Evolutionary conservation across 2,888 invertebrate genomes (phyloP).

Genomic region (Lamellibrachia satsuma): DNA sequence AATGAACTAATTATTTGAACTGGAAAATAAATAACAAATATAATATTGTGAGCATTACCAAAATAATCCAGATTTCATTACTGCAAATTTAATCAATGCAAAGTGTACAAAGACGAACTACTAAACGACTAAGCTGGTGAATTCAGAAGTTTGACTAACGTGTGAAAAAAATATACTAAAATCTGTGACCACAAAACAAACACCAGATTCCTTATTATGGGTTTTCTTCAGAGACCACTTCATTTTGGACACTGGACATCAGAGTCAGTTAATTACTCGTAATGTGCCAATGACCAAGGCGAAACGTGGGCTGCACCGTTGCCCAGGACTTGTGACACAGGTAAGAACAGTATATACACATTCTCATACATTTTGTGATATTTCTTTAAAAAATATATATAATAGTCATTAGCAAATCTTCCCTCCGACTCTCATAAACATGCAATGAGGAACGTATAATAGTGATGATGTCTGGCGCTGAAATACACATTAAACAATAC

Average conservation of each 20-base stretch:
- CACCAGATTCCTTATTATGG: not conserved
- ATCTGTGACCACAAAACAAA: not conserved
- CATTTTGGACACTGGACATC: not conserved
- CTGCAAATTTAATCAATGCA: not conserved
- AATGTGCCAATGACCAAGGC: not conserved
- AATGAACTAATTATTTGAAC: not conserved
- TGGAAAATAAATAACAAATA: not conserved
- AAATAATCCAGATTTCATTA: not conserved
- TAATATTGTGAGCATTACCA: not conserved
- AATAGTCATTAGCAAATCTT: not conserved
- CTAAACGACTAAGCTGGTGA: not conserved
- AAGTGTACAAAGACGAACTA: not conserved
- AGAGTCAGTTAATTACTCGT: not conserved
- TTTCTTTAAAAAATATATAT: not conserved
- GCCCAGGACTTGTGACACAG: not conserved
- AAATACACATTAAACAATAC: not conserved
- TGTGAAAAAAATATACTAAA: constrained; percentile 7
- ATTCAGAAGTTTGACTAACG: not conserved
- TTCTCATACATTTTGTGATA: not conserved
- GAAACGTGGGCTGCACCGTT: not conserved
- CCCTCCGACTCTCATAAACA: not conserved
- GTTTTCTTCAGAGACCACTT: not conserved
- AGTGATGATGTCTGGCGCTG: not conserved
- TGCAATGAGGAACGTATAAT: not conserved
- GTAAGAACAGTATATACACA: not conserved